Conservation (phyloP, 1,140 invertebrate species). For the Oscheius sp. region DNA sequence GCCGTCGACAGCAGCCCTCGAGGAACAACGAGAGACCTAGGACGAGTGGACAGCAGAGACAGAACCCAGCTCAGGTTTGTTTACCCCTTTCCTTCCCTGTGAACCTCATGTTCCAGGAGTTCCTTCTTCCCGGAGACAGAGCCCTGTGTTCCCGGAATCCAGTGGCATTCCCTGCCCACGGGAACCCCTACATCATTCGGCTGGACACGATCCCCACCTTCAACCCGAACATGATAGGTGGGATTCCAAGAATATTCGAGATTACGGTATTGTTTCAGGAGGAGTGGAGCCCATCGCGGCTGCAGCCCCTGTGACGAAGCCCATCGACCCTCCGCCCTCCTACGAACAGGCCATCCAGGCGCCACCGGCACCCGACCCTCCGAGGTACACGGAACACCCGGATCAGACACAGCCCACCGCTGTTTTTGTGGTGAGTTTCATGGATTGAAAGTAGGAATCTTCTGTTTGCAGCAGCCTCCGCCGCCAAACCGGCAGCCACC, state of each 20-base stretch:
- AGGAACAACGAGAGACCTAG: not conserved
- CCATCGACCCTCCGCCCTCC: constrained; percentile 5
- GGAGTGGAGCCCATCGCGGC: constrained; percentile 12
- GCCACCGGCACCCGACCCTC: not conserved
- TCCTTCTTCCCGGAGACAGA: constrained; percentile 6
- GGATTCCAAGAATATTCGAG: not conserved
- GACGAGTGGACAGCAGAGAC: not conserved
- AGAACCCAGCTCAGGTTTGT: not conserved
- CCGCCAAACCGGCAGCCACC: not conserved
- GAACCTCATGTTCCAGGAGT: not conserved
- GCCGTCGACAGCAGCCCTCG: not conserved
- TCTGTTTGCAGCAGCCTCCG: not conserved
- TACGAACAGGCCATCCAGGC: constrained; percentile 26
- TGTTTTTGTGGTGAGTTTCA: not conserved
- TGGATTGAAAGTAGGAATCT: not conserved
- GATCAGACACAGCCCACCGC: not conserved
- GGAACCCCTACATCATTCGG: constrained; percentile 20
- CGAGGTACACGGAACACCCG: not conserved
- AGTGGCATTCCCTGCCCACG: not conserved
- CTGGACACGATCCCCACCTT: constrained; percentile 30
- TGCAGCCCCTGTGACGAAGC: not conserved
- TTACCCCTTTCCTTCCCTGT: not conserved
- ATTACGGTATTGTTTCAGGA: constrained; percentile 9
- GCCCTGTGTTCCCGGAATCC: not conserved
- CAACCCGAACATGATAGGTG: constrained; percentile 30